Conservation (phyloP, 2,797 vertebrate genomes). For the Brachyrhaphis roseni region DNA sequence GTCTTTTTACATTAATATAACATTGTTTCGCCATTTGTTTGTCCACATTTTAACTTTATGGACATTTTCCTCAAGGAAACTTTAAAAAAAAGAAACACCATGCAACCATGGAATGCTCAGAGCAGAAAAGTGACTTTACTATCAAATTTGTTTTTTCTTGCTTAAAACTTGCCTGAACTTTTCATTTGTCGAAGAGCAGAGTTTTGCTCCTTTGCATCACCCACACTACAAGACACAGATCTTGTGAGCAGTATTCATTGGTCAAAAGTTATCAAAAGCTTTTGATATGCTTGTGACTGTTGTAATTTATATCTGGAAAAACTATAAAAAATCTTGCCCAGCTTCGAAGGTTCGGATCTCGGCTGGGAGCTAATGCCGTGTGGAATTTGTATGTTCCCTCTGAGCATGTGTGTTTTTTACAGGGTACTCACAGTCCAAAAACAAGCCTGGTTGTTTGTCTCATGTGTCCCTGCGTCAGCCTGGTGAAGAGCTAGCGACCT, state of each 20-base stretch:
- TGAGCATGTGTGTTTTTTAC: background rate
- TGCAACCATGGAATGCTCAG: background rate
- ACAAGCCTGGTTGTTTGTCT: conserved; percentile 4
- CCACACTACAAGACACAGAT: background rate
- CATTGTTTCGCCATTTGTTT: background rate
- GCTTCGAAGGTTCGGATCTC: background rate
- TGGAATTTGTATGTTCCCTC: background rate
- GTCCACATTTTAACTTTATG: background rate
- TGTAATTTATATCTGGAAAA: background rate
- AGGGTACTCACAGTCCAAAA: conserved; percentile 2
- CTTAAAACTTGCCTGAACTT: background rate
- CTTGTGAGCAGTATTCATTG: background rate
- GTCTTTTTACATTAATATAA: background rate
- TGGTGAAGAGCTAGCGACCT: background rate
- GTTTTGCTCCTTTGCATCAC: background rate
- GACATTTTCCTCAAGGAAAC: background rate
- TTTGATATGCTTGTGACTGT: background rate
- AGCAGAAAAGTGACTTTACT: background rate
- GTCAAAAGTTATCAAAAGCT: background rate
- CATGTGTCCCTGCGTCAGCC: background rate
- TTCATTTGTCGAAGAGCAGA: background rate
- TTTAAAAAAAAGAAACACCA: background rate
- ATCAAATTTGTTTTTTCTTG: background rate
- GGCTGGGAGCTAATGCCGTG: background rate
- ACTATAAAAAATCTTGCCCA: background rate